Conservation (phyloP, 1,140 invertebrate species). For the Tenebrio molitor region DNA sequence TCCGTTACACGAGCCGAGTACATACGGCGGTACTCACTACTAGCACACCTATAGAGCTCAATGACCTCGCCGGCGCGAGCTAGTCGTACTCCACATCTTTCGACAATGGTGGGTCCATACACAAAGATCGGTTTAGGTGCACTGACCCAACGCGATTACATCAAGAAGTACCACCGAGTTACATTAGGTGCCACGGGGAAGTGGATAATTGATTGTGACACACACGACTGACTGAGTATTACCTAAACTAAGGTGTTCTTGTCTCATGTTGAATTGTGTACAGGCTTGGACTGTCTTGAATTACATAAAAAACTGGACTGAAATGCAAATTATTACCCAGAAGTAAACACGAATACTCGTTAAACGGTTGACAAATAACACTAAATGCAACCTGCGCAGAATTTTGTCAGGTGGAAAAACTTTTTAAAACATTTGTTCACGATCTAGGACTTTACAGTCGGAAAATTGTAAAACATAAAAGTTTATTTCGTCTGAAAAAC, state of each 20-base stretch:
- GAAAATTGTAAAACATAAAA: too few relatives aligned
- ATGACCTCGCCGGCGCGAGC: slow-evolving; percentile 3
- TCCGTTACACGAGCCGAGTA: slow-evolving; percentile 32
- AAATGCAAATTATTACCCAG: too few relatives aligned
- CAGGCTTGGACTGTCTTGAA: not conserved
- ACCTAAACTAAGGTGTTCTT: not conserved
- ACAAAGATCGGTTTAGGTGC: not conserved
- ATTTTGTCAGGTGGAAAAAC: too few relatives aligned
- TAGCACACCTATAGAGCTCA: slow-evolving; percentile 45
- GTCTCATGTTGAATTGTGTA: not conserved
- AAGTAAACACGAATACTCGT: too few relatives aligned
- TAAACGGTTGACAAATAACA: too few relatives aligned
- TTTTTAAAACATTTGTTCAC: too few relatives aligned
- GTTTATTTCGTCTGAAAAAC: too few relatives aligned
- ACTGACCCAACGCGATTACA: slow-evolving; percentile 7
- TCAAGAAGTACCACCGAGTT: slow-evolving; percentile 1
- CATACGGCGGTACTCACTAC: slow-evolving; percentile 30
- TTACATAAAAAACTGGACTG: too few relatives aligned
- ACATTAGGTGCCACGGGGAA: slow-evolving; percentile 19
- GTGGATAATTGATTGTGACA: slow-evolving; percentile 3
- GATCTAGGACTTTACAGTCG: too few relatives aligned
- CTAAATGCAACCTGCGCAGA: too few relatives aligned
- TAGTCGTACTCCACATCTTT: slow-evolving; percentile 16
- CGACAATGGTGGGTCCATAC: slow-evolving; percentile 11
- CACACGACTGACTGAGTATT: not conserved